Conservation (phyloP, 2,888 invertebrate genomes). For the Branchellion lobata region DNA sequence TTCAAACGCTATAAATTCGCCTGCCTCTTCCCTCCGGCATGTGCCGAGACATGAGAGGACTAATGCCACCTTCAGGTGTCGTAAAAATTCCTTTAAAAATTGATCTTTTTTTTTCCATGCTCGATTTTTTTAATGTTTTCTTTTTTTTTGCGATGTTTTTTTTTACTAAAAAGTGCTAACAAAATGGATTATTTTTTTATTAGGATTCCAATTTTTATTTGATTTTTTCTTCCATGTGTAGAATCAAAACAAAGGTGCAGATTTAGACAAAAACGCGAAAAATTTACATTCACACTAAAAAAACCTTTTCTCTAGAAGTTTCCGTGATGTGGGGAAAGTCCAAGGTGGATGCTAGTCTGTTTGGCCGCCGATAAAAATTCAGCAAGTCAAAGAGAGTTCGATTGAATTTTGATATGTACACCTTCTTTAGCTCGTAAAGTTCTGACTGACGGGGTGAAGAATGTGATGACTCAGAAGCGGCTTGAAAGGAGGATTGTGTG, state of each 20-base stretch:
- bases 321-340: background rate
- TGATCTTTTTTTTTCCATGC: background rate
- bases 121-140: background rate
- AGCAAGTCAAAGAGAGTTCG: background rate
- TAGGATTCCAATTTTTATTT: no score
- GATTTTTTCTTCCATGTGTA: no score
- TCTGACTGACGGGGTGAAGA: background rate
- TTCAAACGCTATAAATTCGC: background rate
- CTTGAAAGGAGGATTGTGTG: no score
- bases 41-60: background rate
- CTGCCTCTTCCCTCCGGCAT: background rate
- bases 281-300: no score
- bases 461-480: no score
- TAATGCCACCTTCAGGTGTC: conserved; percentile 13
- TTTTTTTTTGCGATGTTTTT: background rate
- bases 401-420: background rate
- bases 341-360: background rate
- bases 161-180: no score
- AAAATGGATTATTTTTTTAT: no score
- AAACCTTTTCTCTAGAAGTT: background rate
- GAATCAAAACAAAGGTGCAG: no score
- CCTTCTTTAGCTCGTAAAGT: background rate
- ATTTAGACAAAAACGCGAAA: no score
- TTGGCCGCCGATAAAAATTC: background rate
- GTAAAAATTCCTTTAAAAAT: conserved; percentile 8